These are phyloP conservation scores for Tridacna gigas DNA, from an alignment of 2,888 invertebrate species.

Conservation along the genomic window DNA sequence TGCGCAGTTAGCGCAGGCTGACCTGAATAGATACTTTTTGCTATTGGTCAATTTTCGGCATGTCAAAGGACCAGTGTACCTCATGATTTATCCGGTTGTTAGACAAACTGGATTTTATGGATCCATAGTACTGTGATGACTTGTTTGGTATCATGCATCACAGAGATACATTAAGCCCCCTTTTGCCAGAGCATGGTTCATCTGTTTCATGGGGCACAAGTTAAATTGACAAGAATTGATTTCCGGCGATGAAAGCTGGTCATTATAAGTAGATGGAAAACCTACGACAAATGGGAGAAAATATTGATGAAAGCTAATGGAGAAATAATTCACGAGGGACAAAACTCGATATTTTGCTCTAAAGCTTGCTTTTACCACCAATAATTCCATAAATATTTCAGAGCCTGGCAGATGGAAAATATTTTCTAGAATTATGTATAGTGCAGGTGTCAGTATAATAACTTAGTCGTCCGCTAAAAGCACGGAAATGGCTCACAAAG, in stretches of 20 bases:
- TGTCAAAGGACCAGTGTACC: too few species aligned
- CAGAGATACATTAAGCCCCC: too few species aligned
- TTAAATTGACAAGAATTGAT: neutral
- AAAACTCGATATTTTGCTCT: constrained; percentile 27
- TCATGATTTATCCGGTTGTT: too few species aligned
- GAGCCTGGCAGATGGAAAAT: constrained; percentile 40
- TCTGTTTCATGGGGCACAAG: too few species aligned
- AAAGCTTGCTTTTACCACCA: constrained; percentile 10
- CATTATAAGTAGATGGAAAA: neutral
- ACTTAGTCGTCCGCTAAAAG: constrained; percentile 23
- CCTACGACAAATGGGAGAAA: constrained; percentile 20
- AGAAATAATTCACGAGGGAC: constrained; percentile 20
- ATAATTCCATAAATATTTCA: constrained; percentile 51
- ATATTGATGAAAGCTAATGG: constrained; percentile 27
- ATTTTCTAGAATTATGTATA: constrained; percentile 38
- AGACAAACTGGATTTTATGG: too few species aligned
- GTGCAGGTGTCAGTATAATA: constrained; percentile 53
- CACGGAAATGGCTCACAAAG: constrained; percentile 36
- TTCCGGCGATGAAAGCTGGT: neutral
- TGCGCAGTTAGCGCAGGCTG: too few species aligned
- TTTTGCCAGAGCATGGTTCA: too few species aligned
- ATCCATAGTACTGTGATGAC: too few species aligned
- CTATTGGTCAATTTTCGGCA: too few species aligned
- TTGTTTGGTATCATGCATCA: too few species aligned
- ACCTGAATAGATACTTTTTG: too few species aligned